Evolutionary conservation across 1,140 invertebrate genomes (phyloP), one percentile per base, ranked within the genome.

Genomic region (Coenobita brevimanus): DNA sequence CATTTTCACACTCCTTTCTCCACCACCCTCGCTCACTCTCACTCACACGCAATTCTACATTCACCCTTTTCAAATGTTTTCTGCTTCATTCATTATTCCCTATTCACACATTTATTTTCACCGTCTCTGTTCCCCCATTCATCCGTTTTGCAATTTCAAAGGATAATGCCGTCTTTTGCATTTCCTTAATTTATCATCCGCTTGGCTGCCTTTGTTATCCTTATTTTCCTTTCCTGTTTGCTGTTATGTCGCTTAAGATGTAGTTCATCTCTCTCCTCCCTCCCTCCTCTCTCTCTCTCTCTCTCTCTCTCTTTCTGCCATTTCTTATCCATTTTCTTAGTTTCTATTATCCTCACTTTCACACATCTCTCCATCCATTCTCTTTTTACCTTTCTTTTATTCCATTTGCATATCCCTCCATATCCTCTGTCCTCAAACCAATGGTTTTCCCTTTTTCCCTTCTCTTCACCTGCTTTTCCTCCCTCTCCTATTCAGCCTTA

Each of bases 81-180:
- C n/a, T n/a, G n/a, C n/a, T n/a, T n/a, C n/a, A n/a, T 21, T 64
- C 21, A 6, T 64, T 30, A 30, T 21, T 6, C 62, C 62, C 21
- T 21, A 6, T 64, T 21, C 21, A n/a, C 21, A 3, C 62, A 3
- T 21, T 64, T 17, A 30, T 57, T 8, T 27, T 54, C 54, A 30
- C 43, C 17, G 4, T 79, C 76, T 71, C 67, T 71, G 24, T 78
- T 36, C 46, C 73, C 36, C 73, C 46, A 41, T 43, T 36, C 64
- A 33, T 36, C 1, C 33, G 13, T 27, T 21, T 8, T 15, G n/a
- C n/a, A n/a, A n/a, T n/a, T n/a, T n/a, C n/a, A n/a, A n/a, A n/a
- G n/a, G n/a, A n/a, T n/a, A n/a, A n/a, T n/a, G n/a, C n/a, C n/a
- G n/a, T n/a, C n/a, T n/a, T n/a, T n/a, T n/a, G n/a, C n/a, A n/a